Conservation (phyloP, 2,797 vertebrate species). For the Cygnus olor region DNA sequence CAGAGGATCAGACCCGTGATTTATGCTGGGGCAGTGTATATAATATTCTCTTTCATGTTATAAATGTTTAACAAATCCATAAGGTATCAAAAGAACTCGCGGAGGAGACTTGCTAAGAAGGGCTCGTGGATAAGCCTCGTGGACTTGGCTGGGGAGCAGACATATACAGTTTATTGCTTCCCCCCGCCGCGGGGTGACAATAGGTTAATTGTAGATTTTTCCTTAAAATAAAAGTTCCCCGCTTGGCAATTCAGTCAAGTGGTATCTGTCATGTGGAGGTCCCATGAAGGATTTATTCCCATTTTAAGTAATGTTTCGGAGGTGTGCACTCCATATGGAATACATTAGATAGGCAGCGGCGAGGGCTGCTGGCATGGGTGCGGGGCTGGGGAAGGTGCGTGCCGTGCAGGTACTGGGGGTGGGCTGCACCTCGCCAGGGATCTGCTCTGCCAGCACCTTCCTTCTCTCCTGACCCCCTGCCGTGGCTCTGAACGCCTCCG, state of each 20-base stretch:
- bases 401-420: not conserved
- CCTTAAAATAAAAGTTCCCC: slow-evolving; percentile 61
- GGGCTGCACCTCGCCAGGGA: fast-evolving
- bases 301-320: slow-evolving; percentile 79
- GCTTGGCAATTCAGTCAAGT: slow-evolving; percentile 55
- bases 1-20: slow-evolving; percentile 49
- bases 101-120: slow-evolving; percentile 36
- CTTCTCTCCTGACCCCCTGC: slow-evolving; percentile 6
- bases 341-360: slow-evolving; percentile 9
- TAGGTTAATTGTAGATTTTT: slow-evolving; percentile 52
- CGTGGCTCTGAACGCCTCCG: not conserved
- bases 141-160: slow-evolving; percentile 56
- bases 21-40: slow-evolving; percentile 54
- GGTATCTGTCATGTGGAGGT: slow-evolving; percentile 31
- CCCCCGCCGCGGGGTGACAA: slow-evolving; percentile 47
- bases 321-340: slow-evolving; percentile 31
- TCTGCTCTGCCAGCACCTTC: not conserved
- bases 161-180: slow-evolving; percentile 59
- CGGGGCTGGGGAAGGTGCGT: not conserved
- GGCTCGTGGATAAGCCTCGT: slow-evolving; percentile 23
- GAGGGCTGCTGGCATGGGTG: slow-evolving; percentile 5
- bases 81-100: slow-evolving; percentile 55
- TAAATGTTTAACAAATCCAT: slow-evolving; percentile 73
- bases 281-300: slow-evolving; percentile 72
- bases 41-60: slow-evolving; percentile 46